Evolutionary conservation across 2,113 vertebrate genomes (phyloP).

Genomic region (Paracanthobrama guichenoti): DNA sequence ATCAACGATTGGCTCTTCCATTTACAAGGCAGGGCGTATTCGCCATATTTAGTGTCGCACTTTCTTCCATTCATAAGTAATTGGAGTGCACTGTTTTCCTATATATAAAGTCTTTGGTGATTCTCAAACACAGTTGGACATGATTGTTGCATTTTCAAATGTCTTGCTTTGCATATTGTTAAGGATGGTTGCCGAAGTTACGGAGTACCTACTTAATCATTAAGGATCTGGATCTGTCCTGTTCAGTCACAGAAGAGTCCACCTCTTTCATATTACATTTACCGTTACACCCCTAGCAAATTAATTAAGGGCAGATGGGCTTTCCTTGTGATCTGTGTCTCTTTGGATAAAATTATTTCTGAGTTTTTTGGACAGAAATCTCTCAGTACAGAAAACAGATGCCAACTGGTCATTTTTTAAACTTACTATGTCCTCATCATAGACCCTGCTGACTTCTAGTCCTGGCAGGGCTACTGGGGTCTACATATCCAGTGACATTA

Average conservation of each 20-base stretch:
- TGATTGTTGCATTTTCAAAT: background rate
- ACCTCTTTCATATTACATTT: background rate
- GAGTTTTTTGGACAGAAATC: background rate
- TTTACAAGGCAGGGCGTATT: no score
- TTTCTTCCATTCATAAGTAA: no score
- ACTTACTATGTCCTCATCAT: constrained; percentile 8
- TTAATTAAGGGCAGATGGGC: background rate
- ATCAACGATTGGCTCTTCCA: no score
- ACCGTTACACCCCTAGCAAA: background rate
- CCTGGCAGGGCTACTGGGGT: constrained; percentile 8
- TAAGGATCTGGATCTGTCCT: background rate
- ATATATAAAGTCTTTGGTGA: background rate
- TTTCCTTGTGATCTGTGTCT: background rate
- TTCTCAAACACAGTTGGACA: background rate
- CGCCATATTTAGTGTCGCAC: no score
- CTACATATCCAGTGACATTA: background rate
- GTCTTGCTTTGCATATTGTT: background rate
- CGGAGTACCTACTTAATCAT: background rate
- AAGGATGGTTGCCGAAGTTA: background rate
- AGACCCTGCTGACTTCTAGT: background rate
- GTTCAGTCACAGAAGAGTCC: constrained; percentile 2
- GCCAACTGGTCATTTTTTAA: background rate
- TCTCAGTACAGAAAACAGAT: background rate
- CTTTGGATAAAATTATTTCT: background rate
- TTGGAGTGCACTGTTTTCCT: no score